Evolutionary conservation across 2,113 vertebrate genomes (phyloP).

Genomic region (Orientallactaga bullata): DNA sequence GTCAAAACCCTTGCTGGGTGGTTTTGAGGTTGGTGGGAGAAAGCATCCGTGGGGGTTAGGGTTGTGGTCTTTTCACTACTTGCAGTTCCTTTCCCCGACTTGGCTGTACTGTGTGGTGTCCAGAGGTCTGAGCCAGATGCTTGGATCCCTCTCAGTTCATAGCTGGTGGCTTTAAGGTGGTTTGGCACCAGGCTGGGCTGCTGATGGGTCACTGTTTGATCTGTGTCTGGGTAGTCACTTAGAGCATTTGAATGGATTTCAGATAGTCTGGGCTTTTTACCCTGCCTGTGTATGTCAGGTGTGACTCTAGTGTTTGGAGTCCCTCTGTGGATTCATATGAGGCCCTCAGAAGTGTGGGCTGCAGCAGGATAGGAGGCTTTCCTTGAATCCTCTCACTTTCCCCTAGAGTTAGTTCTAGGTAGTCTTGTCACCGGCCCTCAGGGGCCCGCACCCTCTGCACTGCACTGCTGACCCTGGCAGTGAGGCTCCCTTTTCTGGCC

Average conservation of each 20-base stretch:
- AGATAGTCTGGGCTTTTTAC: not conserved
- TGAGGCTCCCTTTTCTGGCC: conserved; percentile 27
- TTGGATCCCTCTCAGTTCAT: not conserved
- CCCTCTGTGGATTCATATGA: not conserved
- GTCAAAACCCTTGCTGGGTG: conserved; percentile 26
- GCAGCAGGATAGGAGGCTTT: not conserved
- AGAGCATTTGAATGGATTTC: conserved; percentile 23
- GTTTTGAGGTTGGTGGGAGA: conserved; percentile 81
- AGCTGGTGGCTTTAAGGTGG: conserved; percentile 22
- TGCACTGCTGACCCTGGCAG: not conserved
- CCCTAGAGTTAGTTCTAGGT: conserved; percentile 9
- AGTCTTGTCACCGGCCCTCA: not conserved
- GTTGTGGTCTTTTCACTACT: conserved; percentile 77
- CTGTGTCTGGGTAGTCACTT: not conserved
- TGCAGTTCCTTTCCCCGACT: conserved; percentile 70
- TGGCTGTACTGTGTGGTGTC: conserved; percentile 64
- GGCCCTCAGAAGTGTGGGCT: not conserved
- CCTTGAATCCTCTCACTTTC: not conserved
- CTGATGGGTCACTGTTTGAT: not conserved
- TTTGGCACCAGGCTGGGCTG: not conserved
- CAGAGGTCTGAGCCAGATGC: conserved; percentile 41
- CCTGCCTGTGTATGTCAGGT: not conserved
- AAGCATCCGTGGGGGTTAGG: conserved; percentile 68
- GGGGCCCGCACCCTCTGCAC: not conserved
- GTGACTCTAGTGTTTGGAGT: not conserved